phyloP scores from a whole-genome alignment of 2,888 invertebrate species.

The Lasiommata megera region DNA sequence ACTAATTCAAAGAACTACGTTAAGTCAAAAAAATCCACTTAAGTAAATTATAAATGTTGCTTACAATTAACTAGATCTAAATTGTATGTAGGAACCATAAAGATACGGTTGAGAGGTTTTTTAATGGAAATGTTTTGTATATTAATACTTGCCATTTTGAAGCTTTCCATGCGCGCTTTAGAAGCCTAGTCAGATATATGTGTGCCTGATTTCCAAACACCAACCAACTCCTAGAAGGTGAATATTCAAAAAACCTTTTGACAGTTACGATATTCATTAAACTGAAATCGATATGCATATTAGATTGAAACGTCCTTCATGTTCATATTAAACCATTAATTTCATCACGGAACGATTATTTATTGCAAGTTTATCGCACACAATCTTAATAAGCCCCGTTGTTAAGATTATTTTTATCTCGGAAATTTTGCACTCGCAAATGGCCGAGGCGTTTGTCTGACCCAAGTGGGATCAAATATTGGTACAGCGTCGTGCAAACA shows the following conservation, averaged over 20 bases:
- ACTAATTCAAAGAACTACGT: conserved; percentile 1
- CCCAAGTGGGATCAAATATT: conserved; percentile 76
- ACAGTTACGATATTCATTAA: too few species aligned
- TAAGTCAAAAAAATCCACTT: not conserved
- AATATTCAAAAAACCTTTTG: too few species aligned
- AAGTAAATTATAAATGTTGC: not conserved
- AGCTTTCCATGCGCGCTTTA: too few species aligned
- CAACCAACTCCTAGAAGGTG: too few species aligned
- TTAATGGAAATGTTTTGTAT: not conserved
- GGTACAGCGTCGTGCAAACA: conserved; percentile 62
- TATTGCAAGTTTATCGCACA: conserved; percentile 54
- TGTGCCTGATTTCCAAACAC: too few species aligned
- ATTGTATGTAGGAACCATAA: not conserved
- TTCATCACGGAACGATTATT: conserved; percentile 34
- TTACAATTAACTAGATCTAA: not conserved
- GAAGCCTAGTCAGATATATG: too few species aligned
- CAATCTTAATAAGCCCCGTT: conserved; percentile 62
- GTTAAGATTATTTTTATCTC: conserved; percentile 72
- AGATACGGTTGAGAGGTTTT: not conserved
- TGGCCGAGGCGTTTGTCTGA: conserved; percentile 67
- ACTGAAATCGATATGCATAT: not conserved
- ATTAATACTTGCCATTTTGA: not conserved
- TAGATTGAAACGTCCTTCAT: not conserved
- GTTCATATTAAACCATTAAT: not conserved
- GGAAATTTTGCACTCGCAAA: conserved; percentile 76